Conservation (phyloP, 2,888 invertebrate species). For the Limnephilus auricula region DNA sequence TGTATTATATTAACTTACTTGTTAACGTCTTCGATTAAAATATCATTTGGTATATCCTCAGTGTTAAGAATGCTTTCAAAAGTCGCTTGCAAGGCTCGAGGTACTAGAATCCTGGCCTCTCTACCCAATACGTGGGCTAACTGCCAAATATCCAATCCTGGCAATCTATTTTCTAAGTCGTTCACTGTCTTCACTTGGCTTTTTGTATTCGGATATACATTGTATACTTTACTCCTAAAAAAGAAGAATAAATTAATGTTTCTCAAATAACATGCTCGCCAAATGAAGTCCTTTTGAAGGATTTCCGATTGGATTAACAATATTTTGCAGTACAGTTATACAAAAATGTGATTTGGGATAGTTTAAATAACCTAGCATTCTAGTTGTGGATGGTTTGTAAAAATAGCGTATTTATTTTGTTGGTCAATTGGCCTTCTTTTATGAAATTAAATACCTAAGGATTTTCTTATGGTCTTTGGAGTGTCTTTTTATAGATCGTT, state of each 20-base stretch:
- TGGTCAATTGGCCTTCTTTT: not conserved
- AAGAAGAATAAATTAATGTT: not conserved
- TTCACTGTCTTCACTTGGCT: slow-evolving; percentile 70
- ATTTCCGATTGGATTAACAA: not conserved
- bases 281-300: not conserved
- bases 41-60: slow-evolving; percentile 71
- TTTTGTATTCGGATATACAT: slow-evolving; percentile 68
- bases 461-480: not conserved
- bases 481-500: not conserved
- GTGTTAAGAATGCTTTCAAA: slow-evolving; percentile 70
- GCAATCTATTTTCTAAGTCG: slow-evolving; percentile 67
- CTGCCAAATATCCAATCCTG: slow-evolving; percentile 70
- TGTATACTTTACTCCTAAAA: slow-evolving; percentile 72
- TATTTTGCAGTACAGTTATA: not conserved
- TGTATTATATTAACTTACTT: slow-evolving; percentile 69
- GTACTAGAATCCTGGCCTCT: slow-evolving; percentile 73
- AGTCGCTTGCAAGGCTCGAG: slow-evolving; percentile 70
- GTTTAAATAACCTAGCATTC: not conserved
- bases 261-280: not conserved
- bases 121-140: slow-evolving; percentile 69
- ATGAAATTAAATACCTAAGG: not conserved
- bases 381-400: not conserved
- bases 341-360: not conserved
- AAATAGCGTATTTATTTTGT: not conserved
- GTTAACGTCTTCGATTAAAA: slow-evolving; percentile 75